Conservation (phyloP, 2,888 invertebrate genomes). For the Epirrita christyi region DNA sequence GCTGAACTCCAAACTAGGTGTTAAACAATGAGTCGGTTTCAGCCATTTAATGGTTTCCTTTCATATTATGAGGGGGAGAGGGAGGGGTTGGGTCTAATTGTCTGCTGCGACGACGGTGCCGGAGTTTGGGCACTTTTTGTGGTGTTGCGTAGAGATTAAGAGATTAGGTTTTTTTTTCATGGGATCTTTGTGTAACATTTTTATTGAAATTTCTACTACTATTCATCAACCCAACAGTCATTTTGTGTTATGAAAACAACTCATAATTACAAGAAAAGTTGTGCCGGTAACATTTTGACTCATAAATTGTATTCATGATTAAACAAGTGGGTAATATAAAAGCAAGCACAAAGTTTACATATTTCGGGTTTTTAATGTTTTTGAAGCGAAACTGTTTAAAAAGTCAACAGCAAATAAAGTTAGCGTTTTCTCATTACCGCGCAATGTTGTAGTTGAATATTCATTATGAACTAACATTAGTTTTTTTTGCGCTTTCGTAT, state of each 20-base stretch:
- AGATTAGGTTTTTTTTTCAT: constrained; percentile 20
- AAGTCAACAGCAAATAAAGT: constrained; percentile 30
- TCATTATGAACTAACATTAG: background rate
- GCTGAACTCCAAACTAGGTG: constrained; percentile 40
- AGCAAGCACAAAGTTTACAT: constrained; percentile 12
- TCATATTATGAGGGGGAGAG: constrained; percentile 32
- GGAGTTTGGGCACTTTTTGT: constrained; percentile 28
- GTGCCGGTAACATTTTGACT: background rate
- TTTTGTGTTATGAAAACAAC: no score
- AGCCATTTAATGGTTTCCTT: constrained; percentile 52
- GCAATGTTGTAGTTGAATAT: constrained; percentile 15
- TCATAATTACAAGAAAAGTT: no score
- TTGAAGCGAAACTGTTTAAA: constrained; percentile 18
- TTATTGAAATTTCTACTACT: no score
- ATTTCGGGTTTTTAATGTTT: constrained; percentile 22
- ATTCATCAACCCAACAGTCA: no score
- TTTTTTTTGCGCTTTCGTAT: background rate
- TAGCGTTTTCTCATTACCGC: constrained; percentile 25
- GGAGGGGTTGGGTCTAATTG: constrained; percentile 48
- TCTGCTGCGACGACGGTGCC: constrained; percentile 32
- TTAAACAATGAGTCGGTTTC: constrained; percentile 51
- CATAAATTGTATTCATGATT: background rate
- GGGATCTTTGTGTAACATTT: background rate
- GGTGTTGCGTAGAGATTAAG: constrained; percentile 19
- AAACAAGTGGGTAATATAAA: constrained; percentile 13